Evolutionary conservation across 1,140 invertebrate genomes (phyloP).

Genomic region (Scylla paramamosain): DNA sequence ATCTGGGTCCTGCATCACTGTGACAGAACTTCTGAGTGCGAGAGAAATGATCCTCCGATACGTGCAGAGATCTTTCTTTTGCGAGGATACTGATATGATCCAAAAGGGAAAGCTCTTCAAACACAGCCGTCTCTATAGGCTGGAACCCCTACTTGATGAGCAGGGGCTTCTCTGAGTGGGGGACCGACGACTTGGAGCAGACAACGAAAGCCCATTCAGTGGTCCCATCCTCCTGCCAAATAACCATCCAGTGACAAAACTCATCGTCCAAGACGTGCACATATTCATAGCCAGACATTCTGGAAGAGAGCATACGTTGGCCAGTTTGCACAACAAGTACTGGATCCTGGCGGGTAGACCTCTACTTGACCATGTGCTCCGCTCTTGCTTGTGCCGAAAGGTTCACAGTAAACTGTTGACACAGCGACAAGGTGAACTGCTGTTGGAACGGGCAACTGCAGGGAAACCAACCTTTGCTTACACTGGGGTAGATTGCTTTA

Average conservation of each 20-base stretch:
- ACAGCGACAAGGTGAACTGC: constrained; percentile 58
- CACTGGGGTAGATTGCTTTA: constrained; percentile 78
- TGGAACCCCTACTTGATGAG: constrained; percentile 4
- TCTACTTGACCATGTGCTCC: neutral
- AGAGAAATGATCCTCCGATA: no score
- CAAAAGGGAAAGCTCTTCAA: neutral
- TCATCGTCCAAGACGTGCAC: neutral
- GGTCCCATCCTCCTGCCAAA: constrained; percentile 36
- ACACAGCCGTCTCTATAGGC: neutral
- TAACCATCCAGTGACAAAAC: neutral
- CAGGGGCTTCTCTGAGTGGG: constrained; percentile 28
- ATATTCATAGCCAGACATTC: neutral
- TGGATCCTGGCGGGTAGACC: neutral
- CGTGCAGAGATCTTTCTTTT: no score
- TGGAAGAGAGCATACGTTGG: neutral
- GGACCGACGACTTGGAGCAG: no score
- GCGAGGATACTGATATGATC: no score
- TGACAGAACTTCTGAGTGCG: no score
- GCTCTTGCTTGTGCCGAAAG: neutral
- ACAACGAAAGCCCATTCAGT: no score
- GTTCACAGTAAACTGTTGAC: neutral
- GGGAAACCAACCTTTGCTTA: constrained; percentile 76
- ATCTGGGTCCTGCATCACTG: no score
- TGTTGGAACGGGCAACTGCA: constrained; percentile 46
- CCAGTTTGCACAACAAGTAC: neutral